phyloP scores from a whole-genome alignment of 2,113 vertebrate species.

The Chlorocebus sabaeus region DNA sequence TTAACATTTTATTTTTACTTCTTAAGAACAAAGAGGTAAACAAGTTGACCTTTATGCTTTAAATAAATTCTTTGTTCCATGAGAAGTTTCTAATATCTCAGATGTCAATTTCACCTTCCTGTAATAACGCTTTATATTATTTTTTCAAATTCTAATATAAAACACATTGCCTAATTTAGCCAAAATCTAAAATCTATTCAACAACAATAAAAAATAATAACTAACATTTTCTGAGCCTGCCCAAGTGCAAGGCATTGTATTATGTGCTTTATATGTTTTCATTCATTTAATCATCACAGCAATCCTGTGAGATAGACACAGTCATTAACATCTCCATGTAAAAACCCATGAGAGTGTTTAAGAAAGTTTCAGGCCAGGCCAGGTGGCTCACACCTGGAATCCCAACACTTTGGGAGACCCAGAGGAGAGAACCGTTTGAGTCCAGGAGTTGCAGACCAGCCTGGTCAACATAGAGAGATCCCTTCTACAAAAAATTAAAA shows the following conservation, averaged over 20 bases:
- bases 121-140: background rate
- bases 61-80: slow-evolving; percentile 17
- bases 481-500: too few species aligned
- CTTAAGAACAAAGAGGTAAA: slow-evolving; percentile 58
- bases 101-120: background rate
- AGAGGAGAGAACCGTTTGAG: too few species aligned
- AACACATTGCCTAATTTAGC: background rate
- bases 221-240: background rate
- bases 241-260: background rate
- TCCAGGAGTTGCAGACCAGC: too few species aligned
- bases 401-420: too few species aligned
- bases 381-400: too few species aligned
- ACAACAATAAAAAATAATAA: background rate
- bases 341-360: background rate
- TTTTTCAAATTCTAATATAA: background rate
- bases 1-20: slow-evolving; percentile 52
- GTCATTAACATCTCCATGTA: background rate
- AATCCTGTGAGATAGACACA: background rate
- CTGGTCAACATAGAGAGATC: too few species aligned
- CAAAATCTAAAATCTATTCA: slow-evolving; percentile 4
- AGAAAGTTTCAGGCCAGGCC: too few species aligned
- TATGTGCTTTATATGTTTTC: background rate
- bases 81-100: background rate
- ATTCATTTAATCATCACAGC: background rate
- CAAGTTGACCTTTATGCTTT: slow-evolving; percentile 61